Evolutionary conservation across 1,140 invertebrate genomes (phyloP).

Genomic region (Cryptotermes secundus): DNA sequence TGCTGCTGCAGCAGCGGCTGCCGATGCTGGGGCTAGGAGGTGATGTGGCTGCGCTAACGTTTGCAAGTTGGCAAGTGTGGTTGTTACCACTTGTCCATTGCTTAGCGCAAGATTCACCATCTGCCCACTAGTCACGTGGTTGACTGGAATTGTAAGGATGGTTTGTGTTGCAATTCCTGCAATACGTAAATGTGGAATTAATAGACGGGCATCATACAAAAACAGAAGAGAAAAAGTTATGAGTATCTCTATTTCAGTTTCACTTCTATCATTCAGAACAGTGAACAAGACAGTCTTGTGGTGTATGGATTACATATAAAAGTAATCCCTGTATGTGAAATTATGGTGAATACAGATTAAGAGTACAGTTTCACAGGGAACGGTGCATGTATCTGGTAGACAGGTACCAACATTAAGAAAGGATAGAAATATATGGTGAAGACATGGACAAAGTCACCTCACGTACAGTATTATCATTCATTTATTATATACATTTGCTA

Average conservation of each 20-base stretch:
- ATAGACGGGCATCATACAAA: too few relatives aligned
- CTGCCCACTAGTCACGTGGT: slow-evolving; percentile 75
- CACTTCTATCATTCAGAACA: background rate
- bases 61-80: slow-evolving; percentile 77
- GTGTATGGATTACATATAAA: too few relatives aligned
- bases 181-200: slow-evolving; percentile 39
- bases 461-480: too few relatives aligned
- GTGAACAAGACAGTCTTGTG: too few relatives aligned
- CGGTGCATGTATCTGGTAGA: too few relatives aligned
- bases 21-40: slow-evolving; percentile 28
- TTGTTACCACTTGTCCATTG: slow-evolving; percentile 81
- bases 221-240: background rate
- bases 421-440: too few relatives aligned
- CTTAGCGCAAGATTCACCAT: slow-evolving; percentile 78
- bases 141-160: slow-evolving; percentile 89
- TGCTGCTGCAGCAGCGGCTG: background rate
- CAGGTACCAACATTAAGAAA: too few relatives aligned
- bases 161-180: slow-evolving; percentile 89
- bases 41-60: slow-evolving; percentile 71
- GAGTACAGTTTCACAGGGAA: too few relatives aligned
- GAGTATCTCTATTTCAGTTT: background rate
- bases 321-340: too few relatives aligned
- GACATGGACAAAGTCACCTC: too few relatives aligned
- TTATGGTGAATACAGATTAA: too few relatives aligned
- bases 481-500: too few relatives aligned